phyloP scores from a whole-genome alignment of 2,113 vertebrate species.

The Megalops atlanticus region DNA sequence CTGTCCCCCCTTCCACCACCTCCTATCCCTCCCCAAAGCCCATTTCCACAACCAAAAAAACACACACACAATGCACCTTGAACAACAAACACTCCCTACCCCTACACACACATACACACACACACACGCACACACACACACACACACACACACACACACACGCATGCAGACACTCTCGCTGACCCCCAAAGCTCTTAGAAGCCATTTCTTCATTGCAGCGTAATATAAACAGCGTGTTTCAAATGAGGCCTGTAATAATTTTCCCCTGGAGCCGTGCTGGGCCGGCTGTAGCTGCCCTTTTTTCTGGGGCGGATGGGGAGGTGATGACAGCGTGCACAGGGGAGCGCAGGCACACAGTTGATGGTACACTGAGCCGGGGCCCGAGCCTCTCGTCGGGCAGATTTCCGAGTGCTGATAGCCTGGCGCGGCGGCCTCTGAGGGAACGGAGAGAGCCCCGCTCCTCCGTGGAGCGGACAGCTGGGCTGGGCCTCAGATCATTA shows the following conservation, averaged over 20 bases:
- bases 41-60: neutral
- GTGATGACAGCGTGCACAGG: conserved; percentile 54
- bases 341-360: conserved; percentile 56
- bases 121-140: conserved; percentile 19
- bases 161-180: conserved; percentile 25
- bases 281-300: conserved; percentile 57
- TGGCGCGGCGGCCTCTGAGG: conserved; percentile 30
- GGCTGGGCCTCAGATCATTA: conserved; percentile 55
- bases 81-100: neutral
- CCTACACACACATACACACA: neutral
- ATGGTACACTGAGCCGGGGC: conserved; percentile 47
- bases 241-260: conserved; percentile 63
- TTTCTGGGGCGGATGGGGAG: conserved; percentile 57
- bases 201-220: conserved; percentile 63
- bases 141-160: conserved; percentile 31
- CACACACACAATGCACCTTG: neutral
- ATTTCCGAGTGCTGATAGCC: conserved; percentile 40
- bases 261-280: conserved; percentile 41
- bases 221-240: conserved; percentile 67
- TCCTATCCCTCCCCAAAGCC: neutral
- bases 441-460: conserved; percentile 33
- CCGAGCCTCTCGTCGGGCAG: conserved; percentile 45
- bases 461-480: conserved; percentile 44
- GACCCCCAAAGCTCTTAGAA: conserved; percentile 31
- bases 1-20: neutral